Evolutionary conservation across 2,113 vertebrate genomes (phyloP), one percentile per base, ranked within the genome.

Genomic region (Eublepharis macularius): DNA sequence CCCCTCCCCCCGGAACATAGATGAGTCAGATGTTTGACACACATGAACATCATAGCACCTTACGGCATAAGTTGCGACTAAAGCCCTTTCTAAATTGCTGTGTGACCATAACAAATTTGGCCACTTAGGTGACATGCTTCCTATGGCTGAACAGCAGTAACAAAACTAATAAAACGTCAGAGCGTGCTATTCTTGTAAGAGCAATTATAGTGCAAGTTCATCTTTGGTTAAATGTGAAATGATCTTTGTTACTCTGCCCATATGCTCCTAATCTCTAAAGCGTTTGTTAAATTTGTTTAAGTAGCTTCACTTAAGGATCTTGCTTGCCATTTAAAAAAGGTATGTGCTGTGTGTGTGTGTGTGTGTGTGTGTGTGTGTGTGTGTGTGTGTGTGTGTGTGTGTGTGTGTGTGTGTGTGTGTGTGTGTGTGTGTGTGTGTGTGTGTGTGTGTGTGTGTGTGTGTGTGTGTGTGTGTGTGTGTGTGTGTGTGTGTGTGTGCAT

Each of bases 241-340:
- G 76, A 41, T 77, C 76, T 73, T n/a, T 2, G 51, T 69, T 26
- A 36, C 19, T 72, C 82, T 36, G 78, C 81, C 45, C 12, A 74
- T 65, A 1, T 54, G 26, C 34, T 81, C 83, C 81, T 84, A 88
- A 88, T 68, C 78, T 80, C 32, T 80, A 81, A 69, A 75, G 49
- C 63, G 26, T 73, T 36, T 80, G 81, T 84, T 83, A 68, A 76
- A 26, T 73, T 36, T 80, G 77, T 84, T 85, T 68, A 76, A 72
- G 66, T 85, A 87, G 77, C 81, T 76, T 76, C 41, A 51, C 16
- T 24, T 16, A 68, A 51, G 34, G 4, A 13, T 91, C 81, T 26
- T 68, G 39, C 85, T 81, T 72, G 66, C 29, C 74, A 51, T 26
- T 60, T 57, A 19, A 13, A 13, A 89, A 72, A 81, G 39, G 26